Percentiles rank a stretch among this genome's conserved stretches.
phyloP scores from a whole-genome alignment of 1,140 invertebrate genomes.

The Leptinotarsa lineolata region DNA sequence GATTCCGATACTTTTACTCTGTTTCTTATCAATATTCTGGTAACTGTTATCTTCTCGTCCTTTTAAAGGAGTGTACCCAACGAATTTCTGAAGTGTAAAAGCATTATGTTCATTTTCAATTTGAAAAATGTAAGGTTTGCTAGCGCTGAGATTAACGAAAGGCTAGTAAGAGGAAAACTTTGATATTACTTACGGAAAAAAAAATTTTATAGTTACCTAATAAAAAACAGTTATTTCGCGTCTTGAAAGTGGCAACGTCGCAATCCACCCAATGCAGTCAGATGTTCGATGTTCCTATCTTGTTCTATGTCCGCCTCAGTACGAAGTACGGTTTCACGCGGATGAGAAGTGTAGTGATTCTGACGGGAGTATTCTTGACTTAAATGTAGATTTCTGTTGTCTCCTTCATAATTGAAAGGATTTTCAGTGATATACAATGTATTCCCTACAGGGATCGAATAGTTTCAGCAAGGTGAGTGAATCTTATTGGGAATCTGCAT shows the following conservation, averaged over 20 bases:
- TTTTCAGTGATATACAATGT: slow-evolving; percentile 21
- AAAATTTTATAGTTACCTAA: too few species aligned
- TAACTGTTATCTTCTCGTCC: too few species aligned
- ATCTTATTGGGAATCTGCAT: not conserved
- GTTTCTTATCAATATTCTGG: too few species aligned
- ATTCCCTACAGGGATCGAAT: slow-evolving; percentile 22
- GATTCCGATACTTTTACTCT: too few species aligned
- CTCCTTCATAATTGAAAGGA: not conserved
- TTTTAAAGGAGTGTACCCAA: too few species aligned
- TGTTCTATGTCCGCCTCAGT: not conserved
- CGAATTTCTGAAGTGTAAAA: too few species aligned
- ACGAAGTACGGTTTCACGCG: not conserved
- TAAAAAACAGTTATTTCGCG: too few species aligned
- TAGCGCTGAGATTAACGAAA: too few species aligned
- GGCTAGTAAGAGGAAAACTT: too few species aligned
- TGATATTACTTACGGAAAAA: too few species aligned
- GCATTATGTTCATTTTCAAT: too few species aligned
- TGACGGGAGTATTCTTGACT: not conserved
- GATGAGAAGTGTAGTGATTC: slow-evolving; percentile 9
- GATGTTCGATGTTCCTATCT: not conserved
- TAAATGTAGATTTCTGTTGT: slow-evolving; percentile 6
- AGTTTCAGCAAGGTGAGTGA: slow-evolving; percentile 20
- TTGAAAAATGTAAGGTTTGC: too few species aligned
- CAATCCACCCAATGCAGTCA: slow-evolving; percentile 10
- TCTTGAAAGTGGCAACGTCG: not conserved